Conservation (phyloP, 2,888 invertebrate genomes). For the Eupithecia subumbrata region DNA sequence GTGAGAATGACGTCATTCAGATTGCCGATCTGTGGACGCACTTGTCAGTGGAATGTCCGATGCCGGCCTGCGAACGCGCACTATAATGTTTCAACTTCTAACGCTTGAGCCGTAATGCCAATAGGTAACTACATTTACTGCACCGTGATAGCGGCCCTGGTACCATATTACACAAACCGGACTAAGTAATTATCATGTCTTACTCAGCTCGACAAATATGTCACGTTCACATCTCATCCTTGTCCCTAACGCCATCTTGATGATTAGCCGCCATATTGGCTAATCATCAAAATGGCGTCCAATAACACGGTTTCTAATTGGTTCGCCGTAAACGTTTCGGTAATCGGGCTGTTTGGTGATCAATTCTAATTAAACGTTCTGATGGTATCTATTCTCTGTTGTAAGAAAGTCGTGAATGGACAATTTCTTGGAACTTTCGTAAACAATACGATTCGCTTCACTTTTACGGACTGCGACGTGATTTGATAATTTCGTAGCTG, state of each 20-base stretch:
- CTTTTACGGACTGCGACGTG: conserved; percentile 2
- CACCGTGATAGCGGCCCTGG: background rate
- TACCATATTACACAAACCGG: background rate
- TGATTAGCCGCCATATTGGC: conserved; percentile 6
- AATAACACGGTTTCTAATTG: conserved; percentile 41
- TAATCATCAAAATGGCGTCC: conserved; percentile 38
- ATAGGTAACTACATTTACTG: too few relatives aligned
- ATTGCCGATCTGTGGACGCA: too few relatives aligned
- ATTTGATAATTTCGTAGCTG: background rate
- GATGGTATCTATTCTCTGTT: background rate
- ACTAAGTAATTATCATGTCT: background rate
- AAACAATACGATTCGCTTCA: conserved; percentile 1
- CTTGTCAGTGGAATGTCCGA: too few relatives aligned
- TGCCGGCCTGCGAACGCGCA: too few relatives aligned
- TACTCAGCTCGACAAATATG: background rate
- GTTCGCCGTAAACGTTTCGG: conserved; percentile 6
- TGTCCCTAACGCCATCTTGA: background rate
- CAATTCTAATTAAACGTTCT: conserved; percentile 19
- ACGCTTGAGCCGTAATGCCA: too few relatives aligned
- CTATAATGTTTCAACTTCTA: too few relatives aligned
- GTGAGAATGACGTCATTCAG: too few relatives aligned
- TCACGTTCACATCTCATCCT: background rate
- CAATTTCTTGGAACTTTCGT: conserved; percentile 5
- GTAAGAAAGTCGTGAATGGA: conserved; percentile 4
- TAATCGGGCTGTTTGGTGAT: conserved; percentile 19